Evolutionary conservation across 1,140 invertebrate species (phyloP).

Genomic region (Globodera rostochiensis): DNA sequence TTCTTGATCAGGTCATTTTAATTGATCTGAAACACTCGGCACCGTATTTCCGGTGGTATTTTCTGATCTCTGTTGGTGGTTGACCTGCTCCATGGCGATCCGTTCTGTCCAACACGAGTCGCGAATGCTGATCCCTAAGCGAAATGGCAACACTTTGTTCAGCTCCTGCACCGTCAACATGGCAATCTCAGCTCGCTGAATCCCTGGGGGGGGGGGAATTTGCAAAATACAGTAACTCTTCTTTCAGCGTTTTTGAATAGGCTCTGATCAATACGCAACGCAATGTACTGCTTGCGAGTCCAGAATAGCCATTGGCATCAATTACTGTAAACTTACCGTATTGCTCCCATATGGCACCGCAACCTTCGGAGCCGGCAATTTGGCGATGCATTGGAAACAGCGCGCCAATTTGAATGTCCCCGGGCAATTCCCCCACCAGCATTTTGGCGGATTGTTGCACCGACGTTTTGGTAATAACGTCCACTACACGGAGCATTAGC

Average conservation of each 20-base stretch:
- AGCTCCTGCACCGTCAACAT: constrained; percentile 71
- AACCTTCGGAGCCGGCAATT: constrained; percentile 70
- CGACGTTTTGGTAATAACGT: constrained; percentile 63
- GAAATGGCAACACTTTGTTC: constrained; percentile 71
- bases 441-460: constrained; percentile 64
- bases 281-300: too few species aligned
- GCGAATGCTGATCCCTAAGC: constrained; percentile 77
- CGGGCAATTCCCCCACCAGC: constrained; percentile 63
- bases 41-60: neutral
- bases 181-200: constrained; percentile 78
- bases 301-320: too few species aligned
- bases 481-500: constrained; percentile 52
- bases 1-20: neutral
- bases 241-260: neutral
- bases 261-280: too few species aligned
- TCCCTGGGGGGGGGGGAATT: constrained; percentile 55
- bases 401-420: constrained; percentile 72
- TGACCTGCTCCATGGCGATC: constrained; percentile 75
- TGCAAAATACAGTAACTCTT: neutral
- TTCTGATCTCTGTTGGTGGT: constrained; percentile 35
- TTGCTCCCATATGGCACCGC: constrained; percentile 71
- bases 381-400: constrained; percentile 76
- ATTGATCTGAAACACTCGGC: neutral
- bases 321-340: constrained; percentile 70
- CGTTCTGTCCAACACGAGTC: constrained; percentile 81